Conservation (phyloP, 2,888 invertebrate species). For the Apamea monoglypha region DNA sequence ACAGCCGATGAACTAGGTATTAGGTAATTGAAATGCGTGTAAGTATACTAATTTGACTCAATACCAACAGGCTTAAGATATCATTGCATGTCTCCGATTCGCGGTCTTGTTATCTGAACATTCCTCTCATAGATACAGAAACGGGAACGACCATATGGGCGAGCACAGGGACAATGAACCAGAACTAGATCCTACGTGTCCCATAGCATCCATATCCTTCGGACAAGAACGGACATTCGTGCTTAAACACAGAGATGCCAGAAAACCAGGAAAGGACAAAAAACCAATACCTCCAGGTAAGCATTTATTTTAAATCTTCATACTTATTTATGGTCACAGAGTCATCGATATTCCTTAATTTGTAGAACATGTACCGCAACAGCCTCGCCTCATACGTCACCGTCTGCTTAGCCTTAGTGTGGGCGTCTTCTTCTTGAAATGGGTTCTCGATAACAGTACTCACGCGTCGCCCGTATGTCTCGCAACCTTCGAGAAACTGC, state of each 20-base stretch:
- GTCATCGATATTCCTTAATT: conserved; percentile 90
- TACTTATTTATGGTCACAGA: conserved; percentile 89
- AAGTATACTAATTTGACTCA: not conserved
- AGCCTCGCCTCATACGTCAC: conserved; percentile 97
- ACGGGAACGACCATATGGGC: conserved; percentile 93
- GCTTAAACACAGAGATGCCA: conserved; percentile 91
- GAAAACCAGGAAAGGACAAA: conserved; percentile 86
- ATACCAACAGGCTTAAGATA: not conserved
- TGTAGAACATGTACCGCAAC: conserved; percentile 95
- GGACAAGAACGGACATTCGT: conserved; percentile 92
- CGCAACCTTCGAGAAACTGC: conserved; percentile 97
- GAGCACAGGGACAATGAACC: conserved; percentile 93
- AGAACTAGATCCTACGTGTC: conserved; percentile 90
- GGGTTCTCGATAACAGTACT: conserved; percentile 95
- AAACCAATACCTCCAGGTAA: conserved; percentile 85
- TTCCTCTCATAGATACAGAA: conserved; percentile 89
- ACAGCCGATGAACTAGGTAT: not conserved
- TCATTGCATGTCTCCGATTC: not conserved
- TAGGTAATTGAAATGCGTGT: not conserved
- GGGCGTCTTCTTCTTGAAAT: conserved; percentile 92
- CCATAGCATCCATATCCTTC: conserved; percentile 93
- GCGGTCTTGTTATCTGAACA: conserved; percentile 5
- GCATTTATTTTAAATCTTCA: conserved; percentile 87
- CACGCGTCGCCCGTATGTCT: conserved; percentile 95
- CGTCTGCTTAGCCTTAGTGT: conserved; percentile 95